Conservation (phyloP, 2,113 vertebrate genomes). For the Phrynocephalus versicolor region DNA sequence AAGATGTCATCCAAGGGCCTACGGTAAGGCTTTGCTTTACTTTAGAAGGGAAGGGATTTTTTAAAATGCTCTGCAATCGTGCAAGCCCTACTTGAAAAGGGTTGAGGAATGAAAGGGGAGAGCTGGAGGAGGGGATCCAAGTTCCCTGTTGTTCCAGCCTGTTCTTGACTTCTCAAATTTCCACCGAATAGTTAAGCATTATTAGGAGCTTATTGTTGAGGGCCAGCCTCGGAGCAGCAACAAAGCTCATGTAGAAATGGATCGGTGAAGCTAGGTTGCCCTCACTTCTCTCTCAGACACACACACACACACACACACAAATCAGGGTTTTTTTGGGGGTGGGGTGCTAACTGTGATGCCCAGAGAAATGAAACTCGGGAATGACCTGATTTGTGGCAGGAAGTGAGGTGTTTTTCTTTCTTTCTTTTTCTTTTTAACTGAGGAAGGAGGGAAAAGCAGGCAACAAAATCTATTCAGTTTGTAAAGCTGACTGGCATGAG, state of each 20-base stretch:
- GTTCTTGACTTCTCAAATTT: neutral
- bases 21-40: constrained; percentile 30
- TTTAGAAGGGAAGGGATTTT: fast-evolving
- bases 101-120: neutral
- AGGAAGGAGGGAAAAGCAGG: no score
- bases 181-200: neutral
- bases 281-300: no score
- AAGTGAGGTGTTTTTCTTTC: no score
- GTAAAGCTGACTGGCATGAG: no score
- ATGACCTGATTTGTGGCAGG: neutral
- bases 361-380: neutral
- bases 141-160: neutral
- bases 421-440: no score
- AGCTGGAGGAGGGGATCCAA: neutral
- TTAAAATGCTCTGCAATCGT: neutral
- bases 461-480: no score
- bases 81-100: fast-evolving
- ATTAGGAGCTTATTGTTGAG: neutral
- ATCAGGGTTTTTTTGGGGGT: no score
- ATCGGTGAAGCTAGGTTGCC: no score
- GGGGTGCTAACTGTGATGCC: no score
- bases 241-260: no score
- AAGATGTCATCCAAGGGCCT: neutral
- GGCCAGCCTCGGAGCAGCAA: neutral
- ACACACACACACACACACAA: no score